Evolutionary conservation across 2,113 vertebrate species (phyloP), one percentile per base, ranked within the genome.

Genomic region (Crypturellus undulatus): DNA sequence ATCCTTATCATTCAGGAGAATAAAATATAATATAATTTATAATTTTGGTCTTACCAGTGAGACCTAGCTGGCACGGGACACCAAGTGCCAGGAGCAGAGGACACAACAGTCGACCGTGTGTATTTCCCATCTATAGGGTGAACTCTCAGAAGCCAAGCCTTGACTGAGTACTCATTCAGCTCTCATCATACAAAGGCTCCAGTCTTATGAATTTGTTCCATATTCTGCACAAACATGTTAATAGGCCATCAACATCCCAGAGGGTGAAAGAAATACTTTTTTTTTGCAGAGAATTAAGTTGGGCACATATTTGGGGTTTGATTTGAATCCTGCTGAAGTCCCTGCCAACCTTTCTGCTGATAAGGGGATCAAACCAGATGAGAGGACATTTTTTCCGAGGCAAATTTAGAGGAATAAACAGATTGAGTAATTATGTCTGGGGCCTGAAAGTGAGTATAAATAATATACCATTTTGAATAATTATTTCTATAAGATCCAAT

Each of bases 91-190:
- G 45, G 38, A 70, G 56, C 49, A 70, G 76, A 82, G 38, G 64
- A 73, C 65, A 69, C 3, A 0, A 92, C n/a, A 92, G 86, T 72
- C n/a, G 43, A 62, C 84, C 60, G 80, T 92, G 60, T 90, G 60
- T 76, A 42, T 0, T 21, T 96, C 96, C 82, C 95, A 60, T 89
- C 71, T 94, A 72, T 78, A 93, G 91, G 96, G 93, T 79, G 89
- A 93, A 91, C 79, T 91, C 90, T 90, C 87, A 69, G 91, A 94
- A 95, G 93, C 59, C 88, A 95, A 96, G 93, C 95, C 96, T 97
- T 94, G 94, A 97, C 79, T 94, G 94, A 95, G 84, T 34, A 12
- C 84, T 96, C 75, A 94, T 96, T 90, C 68, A 28, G 51, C 89
- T 89, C 84, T 83, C 82, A 64, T 64, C 76, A 81, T 69, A 94